Conservation (phyloP, 1,140 invertebrate genomes). For the Cotesia glomerata region DNA sequence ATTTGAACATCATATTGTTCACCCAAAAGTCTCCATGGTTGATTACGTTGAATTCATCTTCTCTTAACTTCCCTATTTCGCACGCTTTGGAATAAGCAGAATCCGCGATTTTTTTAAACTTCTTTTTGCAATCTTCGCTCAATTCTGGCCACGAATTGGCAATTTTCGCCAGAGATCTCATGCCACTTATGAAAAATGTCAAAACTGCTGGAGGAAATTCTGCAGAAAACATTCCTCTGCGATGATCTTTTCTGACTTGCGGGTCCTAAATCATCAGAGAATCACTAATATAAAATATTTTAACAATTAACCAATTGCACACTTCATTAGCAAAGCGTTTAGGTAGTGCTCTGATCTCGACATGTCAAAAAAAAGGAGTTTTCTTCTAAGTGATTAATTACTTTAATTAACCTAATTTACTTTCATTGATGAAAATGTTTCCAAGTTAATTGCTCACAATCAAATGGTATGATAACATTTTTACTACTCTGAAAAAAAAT, state of each 20-base stretch:
- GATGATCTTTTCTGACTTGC: conserved; percentile 46
- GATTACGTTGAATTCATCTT: conserved; percentile 66
- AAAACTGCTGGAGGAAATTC: conserved; percentile 39
- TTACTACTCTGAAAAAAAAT: no score
- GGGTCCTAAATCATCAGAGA: conserved; percentile 52
- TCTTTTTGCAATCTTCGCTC: conserved; percentile 53
- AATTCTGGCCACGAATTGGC: conserved; percentile 52
- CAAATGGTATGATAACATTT: no score
- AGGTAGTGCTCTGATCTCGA: no score
- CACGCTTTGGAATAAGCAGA: conserved; percentile 44
- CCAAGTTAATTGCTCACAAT: no score
- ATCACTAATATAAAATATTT: background rate
- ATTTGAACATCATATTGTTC: conserved; percentile 72
- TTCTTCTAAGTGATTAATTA: no score
- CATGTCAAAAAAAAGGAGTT: no score
- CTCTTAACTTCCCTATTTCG: conserved; percentile 38
- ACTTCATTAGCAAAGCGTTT: no score
- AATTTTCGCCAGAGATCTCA: conserved; percentile 41
- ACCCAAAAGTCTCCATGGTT: conserved; percentile 73
- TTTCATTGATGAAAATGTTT: no score
- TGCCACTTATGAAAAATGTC: conserved; percentile 43
- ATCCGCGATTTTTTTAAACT: conserved; percentile 52
- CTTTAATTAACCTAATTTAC: no score
- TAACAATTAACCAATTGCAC: no score
- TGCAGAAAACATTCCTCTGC: conserved; percentile 49